These are phyloP conservation scores for Sphinx pinastri DNA, from an alignment of 2,888 invertebrate genomes.

Conservation along the genomic window DNA sequence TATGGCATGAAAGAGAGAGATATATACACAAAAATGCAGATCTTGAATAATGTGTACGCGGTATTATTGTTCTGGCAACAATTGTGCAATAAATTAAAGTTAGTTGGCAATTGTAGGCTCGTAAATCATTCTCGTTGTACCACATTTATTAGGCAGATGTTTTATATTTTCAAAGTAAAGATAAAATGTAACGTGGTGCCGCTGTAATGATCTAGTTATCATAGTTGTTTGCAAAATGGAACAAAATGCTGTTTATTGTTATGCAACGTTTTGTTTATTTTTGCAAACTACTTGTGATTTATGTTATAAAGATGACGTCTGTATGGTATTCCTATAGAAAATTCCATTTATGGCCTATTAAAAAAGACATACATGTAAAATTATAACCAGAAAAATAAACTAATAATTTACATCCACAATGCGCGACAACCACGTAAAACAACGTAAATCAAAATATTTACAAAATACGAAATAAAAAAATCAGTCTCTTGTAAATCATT, in stretches of 20 bases:
- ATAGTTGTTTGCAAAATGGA: slow-evolving; percentile 1
- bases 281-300: slow-evolving; percentile 3
- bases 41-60: not conserved
- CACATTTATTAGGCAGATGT: slow-evolving; percentile 35
- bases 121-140: slow-evolving; percentile 29
- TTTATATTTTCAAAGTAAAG: slow-evolving; percentile 16
- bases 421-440: slow-evolving; percentile 50
- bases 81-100: slow-evolving; percentile 21
- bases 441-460: slow-evolving; percentile 56
- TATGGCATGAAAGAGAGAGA: slow-evolving; percentile 18
- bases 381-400: not conserved
- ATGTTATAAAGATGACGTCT: not conserved
- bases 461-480: slow-evolving; percentile 62
- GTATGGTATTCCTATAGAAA: not conserved
- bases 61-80: slow-evolving; percentile 15
- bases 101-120: slow-evolving; percentile 19
- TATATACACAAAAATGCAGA: not conserved
- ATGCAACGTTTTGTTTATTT: not conserved
- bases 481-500: slow-evolving; percentile 68
- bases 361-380: not conserved
- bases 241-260: not conserved
- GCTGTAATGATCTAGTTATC: not conserved
- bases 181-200: not conserved
- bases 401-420: slow-evolving; percentile 38
- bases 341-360: not conserved